Evolutionary conservation across 2,888 invertebrate genomes (phyloP).

Genomic region (Synanthedon formicaeformis): DNA sequence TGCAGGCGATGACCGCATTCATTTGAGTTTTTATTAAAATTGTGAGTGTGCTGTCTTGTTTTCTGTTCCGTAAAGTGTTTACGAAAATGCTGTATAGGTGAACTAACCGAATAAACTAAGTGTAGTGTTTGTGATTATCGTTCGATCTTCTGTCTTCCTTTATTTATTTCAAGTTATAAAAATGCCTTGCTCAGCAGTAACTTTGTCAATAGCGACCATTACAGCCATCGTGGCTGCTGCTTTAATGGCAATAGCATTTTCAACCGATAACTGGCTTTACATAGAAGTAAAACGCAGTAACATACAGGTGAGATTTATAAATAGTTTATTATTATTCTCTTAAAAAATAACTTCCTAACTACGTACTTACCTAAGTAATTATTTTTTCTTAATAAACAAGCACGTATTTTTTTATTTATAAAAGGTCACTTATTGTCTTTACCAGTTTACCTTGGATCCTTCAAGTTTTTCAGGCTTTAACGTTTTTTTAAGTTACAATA

Average conservation of each 20-base stretch:
- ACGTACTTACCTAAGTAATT: slow-evolving; percentile 1
- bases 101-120: slow-evolving; percentile 41
- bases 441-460: too few relatives aligned
- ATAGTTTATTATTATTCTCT: neutral
- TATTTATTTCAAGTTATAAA: slow-evolving; percentile 57
- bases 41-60: slow-evolving; percentile 66
- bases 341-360: slow-evolving; percentile 9
- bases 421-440: too few relatives aligned
- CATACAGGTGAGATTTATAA: slow-evolving; percentile 78
- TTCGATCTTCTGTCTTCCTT: slow-evolving; percentile 18
- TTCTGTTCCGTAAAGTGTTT: slow-evolving; percentile 57
- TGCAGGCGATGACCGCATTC: slow-evolving; percentile 70
- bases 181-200: slow-evolving; percentile 96
- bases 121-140: slow-evolving; percentile 61
- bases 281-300: slow-evolving; percentile 90
- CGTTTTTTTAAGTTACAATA: too few relatives aligned
- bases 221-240: slow-evolving; percentile 95
- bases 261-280: slow-evolving; percentile 97
- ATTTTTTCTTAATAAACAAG: too few relatives aligned
- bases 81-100: slow-evolving; percentile 67
- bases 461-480: too few relatives aligned
- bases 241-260: slow-evolving; percentile 92
- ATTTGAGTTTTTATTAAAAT: slow-evolving; percentile 57
- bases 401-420: neutral
- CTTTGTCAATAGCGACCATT: slow-evolving; percentile 94